Conservation (phyloP, 2,888 invertebrate species). For the Orgyia antiqua region DNA sequence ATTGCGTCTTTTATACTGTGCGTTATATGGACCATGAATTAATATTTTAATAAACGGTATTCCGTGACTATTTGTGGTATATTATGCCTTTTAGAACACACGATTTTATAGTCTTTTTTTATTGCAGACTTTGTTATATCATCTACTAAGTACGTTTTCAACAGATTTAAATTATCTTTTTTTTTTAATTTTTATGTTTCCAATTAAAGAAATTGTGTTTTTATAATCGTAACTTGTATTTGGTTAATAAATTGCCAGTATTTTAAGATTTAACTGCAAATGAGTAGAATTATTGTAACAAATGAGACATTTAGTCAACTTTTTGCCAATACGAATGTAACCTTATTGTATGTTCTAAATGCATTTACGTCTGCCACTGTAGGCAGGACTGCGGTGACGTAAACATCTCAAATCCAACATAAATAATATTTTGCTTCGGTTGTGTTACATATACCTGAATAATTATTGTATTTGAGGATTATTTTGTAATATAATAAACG, state of each 20-base stretch:
- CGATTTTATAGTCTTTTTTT: too few species aligned
- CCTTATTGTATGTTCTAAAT: conserved; percentile 45
- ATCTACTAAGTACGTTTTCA: too few species aligned
- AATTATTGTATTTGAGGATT: conserved; percentile 75
- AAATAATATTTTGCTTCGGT: conserved; percentile 76
- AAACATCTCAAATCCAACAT: conserved; percentile 67
- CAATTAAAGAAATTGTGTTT: conserved; percentile 63
- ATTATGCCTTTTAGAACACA: conserved; percentile 23
- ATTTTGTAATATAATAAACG: conserved; percentile 73
- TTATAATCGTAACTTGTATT: conserved; percentile 47
- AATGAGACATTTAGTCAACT: conserved; percentile 55
- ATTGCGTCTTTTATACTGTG: conserved; percentile 65
- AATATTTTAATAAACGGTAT: conserved; percentile 14
- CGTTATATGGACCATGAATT: conserved; percentile 63
- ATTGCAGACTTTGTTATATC: too few species aligned
- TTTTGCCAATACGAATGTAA: conserved; percentile 41
- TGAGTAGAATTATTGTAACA: conserved; percentile 52
- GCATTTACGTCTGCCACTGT: conserved; percentile 59
- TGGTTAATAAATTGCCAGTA: conserved; percentile 55
- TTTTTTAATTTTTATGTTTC: too few species aligned
- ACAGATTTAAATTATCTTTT: too few species aligned
- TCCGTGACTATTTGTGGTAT: conserved; percentile 16
- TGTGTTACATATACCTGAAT: conserved; percentile 75
- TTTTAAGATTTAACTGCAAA: conserved; percentile 53
- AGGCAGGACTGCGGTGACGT: conserved; percentile 48